A percentile compares a stretch with the other conserved stretches of the same genome.
phyloP scores from a whole-genome alignment of 2,797 vertebrate species.

The Hephaestus fuliginosus region DNA sequence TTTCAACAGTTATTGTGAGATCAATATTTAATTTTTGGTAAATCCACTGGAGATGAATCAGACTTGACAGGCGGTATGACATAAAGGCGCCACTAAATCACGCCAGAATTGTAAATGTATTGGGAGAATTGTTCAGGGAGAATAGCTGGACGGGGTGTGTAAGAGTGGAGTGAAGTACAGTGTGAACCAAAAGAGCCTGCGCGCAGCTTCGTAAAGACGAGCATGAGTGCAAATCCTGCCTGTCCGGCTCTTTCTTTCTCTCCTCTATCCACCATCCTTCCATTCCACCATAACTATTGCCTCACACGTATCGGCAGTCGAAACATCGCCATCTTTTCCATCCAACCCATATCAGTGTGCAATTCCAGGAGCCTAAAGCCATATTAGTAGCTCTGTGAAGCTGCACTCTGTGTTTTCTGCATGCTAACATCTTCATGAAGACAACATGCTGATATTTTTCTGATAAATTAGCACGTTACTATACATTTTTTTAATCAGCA shows the following conservation, averaged over 20 bases:
- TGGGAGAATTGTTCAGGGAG: slow-evolving; percentile 40
- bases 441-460: neutral
- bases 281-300: slow-evolving; percentile 6
- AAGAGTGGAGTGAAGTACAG: slow-evolving; percentile 10
- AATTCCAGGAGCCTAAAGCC: neutral
- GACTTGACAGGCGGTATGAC: slow-evolving; percentile 67
- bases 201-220: slow-evolving; percentile 11
- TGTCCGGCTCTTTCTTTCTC: slow-evolving; percentile 16
- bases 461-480: neutral
- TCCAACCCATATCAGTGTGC: neutral
- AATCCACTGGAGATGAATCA: slow-evolving; percentile 72
- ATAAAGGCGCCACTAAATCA: slow-evolving; percentile 55
- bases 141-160: slow-evolving; percentile 33
- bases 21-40: slow-evolving; percentile 83
- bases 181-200: slow-evolving; percentile 6
- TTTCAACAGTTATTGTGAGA: slow-evolving; percentile 64
- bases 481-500: neutral
- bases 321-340: slow-evolving; percentile 3
- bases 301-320: slow-evolving; percentile 7
- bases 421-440: neutral
- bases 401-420: neutral
- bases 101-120: slow-evolving; percentile 60
- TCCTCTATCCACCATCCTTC: slow-evolving; percentile 8
- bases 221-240: slow-evolving; percentile 29
- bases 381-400: neutral